phyloP scores from a whole-genome alignment of 2,888 invertebrate genomes.

The Lasioglossum vierecki region DNA sequence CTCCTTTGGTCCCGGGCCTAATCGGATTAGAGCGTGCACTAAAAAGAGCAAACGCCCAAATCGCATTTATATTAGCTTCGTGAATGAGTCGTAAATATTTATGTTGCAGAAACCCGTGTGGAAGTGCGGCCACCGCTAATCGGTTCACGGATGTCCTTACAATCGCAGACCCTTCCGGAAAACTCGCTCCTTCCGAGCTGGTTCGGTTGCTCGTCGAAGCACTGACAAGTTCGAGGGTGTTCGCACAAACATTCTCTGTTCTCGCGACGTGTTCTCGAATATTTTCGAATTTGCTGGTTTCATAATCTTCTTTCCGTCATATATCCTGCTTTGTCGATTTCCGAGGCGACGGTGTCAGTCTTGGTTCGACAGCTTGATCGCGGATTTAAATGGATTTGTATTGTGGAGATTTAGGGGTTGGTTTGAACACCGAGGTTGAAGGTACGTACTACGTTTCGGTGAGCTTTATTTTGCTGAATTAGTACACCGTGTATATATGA shows the following conservation, averaged over 20 bases:
- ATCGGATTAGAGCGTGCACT: conserved; percentile 83
- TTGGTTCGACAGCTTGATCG: neutral
- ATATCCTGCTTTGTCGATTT: neutral
- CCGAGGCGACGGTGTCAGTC: neutral
- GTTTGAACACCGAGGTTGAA: neutral
- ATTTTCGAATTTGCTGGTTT: neutral
- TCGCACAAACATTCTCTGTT: neutral
- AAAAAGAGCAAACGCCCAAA: conserved; percentile 84
- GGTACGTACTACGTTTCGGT: neutral
- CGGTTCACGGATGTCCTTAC: conserved; percentile 81
- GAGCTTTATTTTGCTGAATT: neutral
- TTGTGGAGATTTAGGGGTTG: neutral
- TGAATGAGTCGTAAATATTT: conserved; percentile 84
- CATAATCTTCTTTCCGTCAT: conserved; percentile 6
- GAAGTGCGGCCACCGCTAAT: conserved; percentile 80
- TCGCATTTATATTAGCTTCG: conserved; percentile 84
- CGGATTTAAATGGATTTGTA: neutral
- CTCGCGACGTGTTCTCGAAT: neutral
- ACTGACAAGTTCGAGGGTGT: neutral
- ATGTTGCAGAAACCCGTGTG: conserved; percentile 76
- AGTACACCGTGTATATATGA: neutral
- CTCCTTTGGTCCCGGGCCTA: conserved; percentile 68
- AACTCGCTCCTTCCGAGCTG: conserved; percentile 1
- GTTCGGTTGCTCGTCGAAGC: neutral
- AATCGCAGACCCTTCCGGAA: conserved; percentile 71